Percentiles rank a stretch among this genome's conserved stretches.
These are phyloP conservation scores for Himalopsyche anomala DNA, from an alignment of 2,888 invertebrate species.

Conservation along the genomic window DNA sequence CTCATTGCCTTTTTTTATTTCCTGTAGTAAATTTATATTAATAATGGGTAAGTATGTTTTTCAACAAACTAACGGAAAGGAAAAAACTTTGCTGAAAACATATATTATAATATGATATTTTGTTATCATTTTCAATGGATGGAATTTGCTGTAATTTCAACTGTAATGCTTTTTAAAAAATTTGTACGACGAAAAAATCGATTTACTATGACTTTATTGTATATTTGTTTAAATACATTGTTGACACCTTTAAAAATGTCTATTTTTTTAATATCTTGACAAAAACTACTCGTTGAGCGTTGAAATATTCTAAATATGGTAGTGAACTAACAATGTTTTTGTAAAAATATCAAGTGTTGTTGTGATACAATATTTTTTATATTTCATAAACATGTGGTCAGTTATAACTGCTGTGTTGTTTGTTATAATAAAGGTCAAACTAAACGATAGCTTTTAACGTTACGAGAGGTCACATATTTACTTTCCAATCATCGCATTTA, in stretches of 20 bases:
- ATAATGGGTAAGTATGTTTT: too few relatives aligned
- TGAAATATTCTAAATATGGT: not conserved
- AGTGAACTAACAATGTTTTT: not conserved
- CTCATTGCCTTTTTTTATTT: too few relatives aligned
- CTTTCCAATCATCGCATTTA: not conserved
- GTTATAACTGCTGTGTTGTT: conserved; percentile 3
- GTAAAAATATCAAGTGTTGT: not conserved
- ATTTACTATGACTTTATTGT: too few relatives aligned
- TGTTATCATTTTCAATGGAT: too few relatives aligned
- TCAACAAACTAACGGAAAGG: too few relatives aligned
- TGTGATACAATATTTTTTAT: conserved; percentile 5
- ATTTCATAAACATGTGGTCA: not conserved
- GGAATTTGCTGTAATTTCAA: too few relatives aligned
- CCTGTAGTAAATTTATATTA: too few relatives aligned
- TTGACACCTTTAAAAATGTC: not conserved
- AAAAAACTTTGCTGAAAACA: too few relatives aligned
- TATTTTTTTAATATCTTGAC: not conserved
- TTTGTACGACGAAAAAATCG: too few relatives aligned
- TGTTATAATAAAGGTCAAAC: not conserved
- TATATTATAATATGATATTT: too few relatives aligned
- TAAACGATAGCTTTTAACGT: conserved; percentile 18
- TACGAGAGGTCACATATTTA: not conserved
- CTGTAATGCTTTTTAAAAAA: too few relatives aligned
- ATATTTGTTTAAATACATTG: too few relatives aligned
- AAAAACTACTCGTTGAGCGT: not conserved